Evolutionary conservation across 2,888 invertebrate genomes (phyloP).

Genomic region (Sarcophaga carnaria): DNA sequence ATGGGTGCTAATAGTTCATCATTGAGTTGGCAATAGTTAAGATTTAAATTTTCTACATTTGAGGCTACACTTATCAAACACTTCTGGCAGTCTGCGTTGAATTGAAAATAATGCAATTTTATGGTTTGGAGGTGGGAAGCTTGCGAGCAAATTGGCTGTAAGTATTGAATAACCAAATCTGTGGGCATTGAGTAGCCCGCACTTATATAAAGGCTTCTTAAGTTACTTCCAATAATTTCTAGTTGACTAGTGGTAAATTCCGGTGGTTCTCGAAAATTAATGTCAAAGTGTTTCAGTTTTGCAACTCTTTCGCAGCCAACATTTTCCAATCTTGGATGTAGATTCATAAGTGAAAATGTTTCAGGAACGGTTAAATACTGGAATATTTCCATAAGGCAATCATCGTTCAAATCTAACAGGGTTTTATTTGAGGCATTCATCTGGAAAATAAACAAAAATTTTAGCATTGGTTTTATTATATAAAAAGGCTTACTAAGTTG

Average conservation of each 20-base stretch:
- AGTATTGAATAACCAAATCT: constrained; percentile 39
- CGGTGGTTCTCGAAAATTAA: constrained; percentile 51
- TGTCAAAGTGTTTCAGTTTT: constrained; percentile 41
- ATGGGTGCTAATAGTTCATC: constrained; percentile 57
- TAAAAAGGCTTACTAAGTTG: no score
- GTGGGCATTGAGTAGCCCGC: constrained; percentile 55
- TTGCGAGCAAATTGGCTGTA: constrained; percentile 54
- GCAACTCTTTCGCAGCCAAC: constrained; percentile 56
- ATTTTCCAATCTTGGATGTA: constrained; percentile 43
- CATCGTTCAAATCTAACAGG: constrained; percentile 62
- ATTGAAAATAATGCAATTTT: constrained; percentile 57
- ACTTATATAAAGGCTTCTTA: constrained; percentile 46
- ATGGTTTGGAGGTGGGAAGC: constrained; percentile 11
- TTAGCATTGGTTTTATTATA: no score
- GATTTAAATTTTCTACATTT: constrained; percentile 43
- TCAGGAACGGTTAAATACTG: constrained; percentile 60
- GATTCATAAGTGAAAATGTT: constrained; percentile 47
- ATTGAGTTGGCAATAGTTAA: constrained; percentile 61
- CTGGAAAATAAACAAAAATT: background rate
- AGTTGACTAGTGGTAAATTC: constrained; percentile 50
- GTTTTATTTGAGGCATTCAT: constrained; percentile 10
- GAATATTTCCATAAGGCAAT: constrained; percentile 61
- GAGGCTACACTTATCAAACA: constrained; percentile 32
- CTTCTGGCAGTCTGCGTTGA: constrained; percentile 40
- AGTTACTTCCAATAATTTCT: constrained; percentile 57